These are phyloP conservation scores for Ganaspis sp. DNA, from an alignment of 1,140 invertebrate genomes.

Conservation along the genomic window DNA sequence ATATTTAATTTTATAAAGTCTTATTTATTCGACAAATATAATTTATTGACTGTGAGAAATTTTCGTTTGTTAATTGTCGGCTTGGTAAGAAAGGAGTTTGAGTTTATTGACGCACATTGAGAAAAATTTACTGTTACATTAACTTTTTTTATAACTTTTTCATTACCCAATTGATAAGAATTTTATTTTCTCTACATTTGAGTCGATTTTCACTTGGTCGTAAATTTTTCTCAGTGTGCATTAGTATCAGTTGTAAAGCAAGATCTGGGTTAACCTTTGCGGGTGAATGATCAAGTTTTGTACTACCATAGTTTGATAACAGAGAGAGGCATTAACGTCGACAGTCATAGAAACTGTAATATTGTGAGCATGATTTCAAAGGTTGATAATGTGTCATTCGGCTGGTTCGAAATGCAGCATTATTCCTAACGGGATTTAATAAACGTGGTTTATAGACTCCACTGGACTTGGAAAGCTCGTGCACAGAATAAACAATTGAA, in stretches of 20 bases:
- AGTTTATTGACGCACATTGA: neutral
- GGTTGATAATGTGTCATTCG: slow-evolving; percentile 28
- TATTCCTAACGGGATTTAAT: slow-evolving; percentile 22
- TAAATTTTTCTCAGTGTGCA: slow-evolving; percentile 17
- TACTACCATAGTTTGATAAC: slow-evolving; percentile 2
- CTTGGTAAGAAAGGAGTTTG: neutral
- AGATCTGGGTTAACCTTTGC: slow-evolving; percentile 23
- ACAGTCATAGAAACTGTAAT: slow-evolving; percentile 24
- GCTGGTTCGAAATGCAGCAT: slow-evolving; percentile 24
- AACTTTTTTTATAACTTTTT: neutral
- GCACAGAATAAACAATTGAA: neutral
- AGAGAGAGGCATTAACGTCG: slow-evolving; percentile 27
- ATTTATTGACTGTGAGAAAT: no score
- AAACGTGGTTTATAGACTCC: slow-evolving; percentile 1
- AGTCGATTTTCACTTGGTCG: neutral
- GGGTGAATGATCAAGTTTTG: slow-evolving; percentile 20
- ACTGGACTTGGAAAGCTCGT: neutral
- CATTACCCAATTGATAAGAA: neutral
- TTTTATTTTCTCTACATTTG: neutral
- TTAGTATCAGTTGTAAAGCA: slow-evolving; percentile 14
- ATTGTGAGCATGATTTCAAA: slow-evolving; percentile 12
- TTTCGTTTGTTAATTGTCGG: neutral
- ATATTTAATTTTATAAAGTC: neutral
- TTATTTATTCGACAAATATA: no score
- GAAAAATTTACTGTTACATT: neutral